phyloP scores from a whole-genome alignment of 2,797 vertebrate species.

The Acrossocheilus fasciatus region DNA sequence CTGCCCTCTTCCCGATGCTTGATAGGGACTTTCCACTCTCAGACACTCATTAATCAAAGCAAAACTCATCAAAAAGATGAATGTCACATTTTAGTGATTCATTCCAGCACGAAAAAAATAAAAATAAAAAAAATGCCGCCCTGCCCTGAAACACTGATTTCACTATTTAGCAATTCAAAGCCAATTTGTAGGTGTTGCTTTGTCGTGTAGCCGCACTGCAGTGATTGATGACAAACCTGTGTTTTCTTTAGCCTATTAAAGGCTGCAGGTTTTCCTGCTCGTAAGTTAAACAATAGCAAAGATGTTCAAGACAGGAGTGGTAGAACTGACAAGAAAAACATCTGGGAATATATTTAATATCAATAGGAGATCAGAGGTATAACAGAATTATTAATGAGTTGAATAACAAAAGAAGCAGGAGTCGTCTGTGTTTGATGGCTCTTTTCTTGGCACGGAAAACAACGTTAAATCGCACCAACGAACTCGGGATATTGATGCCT shows the following conservation, averaged over 20 bases:
- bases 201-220: constrained; percentile 70
- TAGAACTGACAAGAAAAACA: constrained; percentile 52
- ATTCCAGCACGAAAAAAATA: constrained; percentile 67
- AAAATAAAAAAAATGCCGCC: constrained; percentile 48
- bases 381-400: constrained; percentile 52
- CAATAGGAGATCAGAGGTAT: constrained; percentile 48
- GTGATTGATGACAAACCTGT: constrained; percentile 71
- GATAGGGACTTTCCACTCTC: constrained; percentile 79
- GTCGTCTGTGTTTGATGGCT: constrained; percentile 49
- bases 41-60: constrained; percentile 80
- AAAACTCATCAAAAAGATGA: constrained; percentile 75
- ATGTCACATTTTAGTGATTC: constrained; percentile 80
- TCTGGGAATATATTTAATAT: constrained; percentile 55
- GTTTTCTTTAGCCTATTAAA: constrained; percentile 64
- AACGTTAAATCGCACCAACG: constrained; percentile 3
- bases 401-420: constrained; percentile 50
- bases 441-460: constrained; percentile 50
- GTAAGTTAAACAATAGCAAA: constrained; percentile 47
- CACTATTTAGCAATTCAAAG: constrained; percentile 76
- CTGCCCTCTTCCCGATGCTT: constrained; percentile 60
- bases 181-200: constrained; percentile 76
- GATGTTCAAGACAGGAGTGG: constrained; percentile 54
- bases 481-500: constrained; percentile 52
- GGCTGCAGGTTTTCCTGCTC: constrained; percentile 53
- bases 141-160: constrained; percentile 76